Evolutionary conservation across 2,797 vertebrate genomes (phyloP), one percentile per base, ranked within the genome.

Genomic region (Okamejei kenojei): DNA sequence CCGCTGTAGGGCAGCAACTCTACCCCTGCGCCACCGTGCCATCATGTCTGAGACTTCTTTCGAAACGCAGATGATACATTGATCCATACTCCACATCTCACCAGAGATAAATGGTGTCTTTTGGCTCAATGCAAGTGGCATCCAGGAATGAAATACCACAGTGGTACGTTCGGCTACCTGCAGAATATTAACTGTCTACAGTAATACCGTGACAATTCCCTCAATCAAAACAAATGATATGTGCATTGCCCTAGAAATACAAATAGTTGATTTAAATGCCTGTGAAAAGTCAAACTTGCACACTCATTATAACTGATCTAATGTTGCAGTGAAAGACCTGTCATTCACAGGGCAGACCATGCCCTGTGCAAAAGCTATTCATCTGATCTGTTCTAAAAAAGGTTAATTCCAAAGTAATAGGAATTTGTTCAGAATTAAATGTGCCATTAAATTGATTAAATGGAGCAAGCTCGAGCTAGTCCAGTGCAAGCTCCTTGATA

Each of bases 231-330:
- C 84, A 88, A 88, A 68, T 88, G 63, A 88, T 19, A 35, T 88
- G 63, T 68, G 84, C 84, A 11, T 68, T 68, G 63, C 35, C 84
- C 63, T 65, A 88, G 84, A 88, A 88, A 68, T 65, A 88, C 35
- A 88, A 88, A 35, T 68, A 88, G 84, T 88, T 88, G 61, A 88
- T 88, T 88, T 68, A 88, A 88, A 88, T 88, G 84, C 84, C 35
- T 88, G 84, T 21, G 61, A 88, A 88, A 88, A 88, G 61, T 35
- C 15, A 88, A 88, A 63, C 65, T 65, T 65, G 84, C 21, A 61
- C 84, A 88, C 84, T 88, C 84, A 88, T 88, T 88, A 88, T 63
- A 68, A 68, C 84, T 88, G 84, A 88, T 88, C 63, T 88, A 88
- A 88, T 88, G 65, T 68, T 88, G 68, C 84, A 88, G 61, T 68